Conservation (phyloP, 2,797 vertebrate species). For the Anabacerthia variegaticeps region DNA sequence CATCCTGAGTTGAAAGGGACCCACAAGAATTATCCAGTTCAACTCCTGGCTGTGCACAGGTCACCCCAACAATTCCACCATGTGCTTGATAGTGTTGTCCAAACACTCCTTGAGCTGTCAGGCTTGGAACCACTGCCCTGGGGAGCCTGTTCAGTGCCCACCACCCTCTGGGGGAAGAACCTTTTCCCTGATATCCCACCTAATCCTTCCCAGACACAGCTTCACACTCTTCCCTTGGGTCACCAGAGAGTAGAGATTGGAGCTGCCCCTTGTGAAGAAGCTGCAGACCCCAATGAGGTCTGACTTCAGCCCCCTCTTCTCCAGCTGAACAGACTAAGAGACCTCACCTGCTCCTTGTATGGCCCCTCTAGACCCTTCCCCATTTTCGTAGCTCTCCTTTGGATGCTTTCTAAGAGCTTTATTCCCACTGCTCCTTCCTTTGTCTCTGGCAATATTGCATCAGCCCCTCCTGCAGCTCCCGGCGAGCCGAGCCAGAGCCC, state of each 20-base stretch:
- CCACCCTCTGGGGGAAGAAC: not conserved
- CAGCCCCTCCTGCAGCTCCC: not conserved
- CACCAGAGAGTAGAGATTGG: not conserved
- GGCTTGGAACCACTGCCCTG: not conserved
- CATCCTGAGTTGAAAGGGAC: not conserved
- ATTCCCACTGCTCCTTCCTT: not conserved
- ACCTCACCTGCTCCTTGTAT: not conserved
- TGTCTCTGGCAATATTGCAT: constrained; percentile 1
- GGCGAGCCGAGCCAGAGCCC: not conserved
- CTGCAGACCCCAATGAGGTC: accelerated
- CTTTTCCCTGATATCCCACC: not conserved
- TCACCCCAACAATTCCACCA: not conserved
- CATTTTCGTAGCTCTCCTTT: not conserved
- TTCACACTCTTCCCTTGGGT: not conserved
- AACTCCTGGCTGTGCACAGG: not conserved
- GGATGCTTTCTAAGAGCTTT: not conserved
- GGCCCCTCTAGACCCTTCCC: not conserved
- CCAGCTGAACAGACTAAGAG: not conserved
- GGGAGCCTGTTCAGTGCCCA: not conserved
- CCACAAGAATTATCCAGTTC: not conserved
- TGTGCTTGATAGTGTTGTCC: accelerated
- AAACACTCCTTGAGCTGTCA: not conserved
- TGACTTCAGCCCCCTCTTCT: not conserved
- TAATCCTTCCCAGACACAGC: not conserved
- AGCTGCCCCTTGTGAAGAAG: not conserved